phyloP scores from a whole-genome alignment of 2,797 vertebrate species.

The Masticophis lateralis region DNA sequence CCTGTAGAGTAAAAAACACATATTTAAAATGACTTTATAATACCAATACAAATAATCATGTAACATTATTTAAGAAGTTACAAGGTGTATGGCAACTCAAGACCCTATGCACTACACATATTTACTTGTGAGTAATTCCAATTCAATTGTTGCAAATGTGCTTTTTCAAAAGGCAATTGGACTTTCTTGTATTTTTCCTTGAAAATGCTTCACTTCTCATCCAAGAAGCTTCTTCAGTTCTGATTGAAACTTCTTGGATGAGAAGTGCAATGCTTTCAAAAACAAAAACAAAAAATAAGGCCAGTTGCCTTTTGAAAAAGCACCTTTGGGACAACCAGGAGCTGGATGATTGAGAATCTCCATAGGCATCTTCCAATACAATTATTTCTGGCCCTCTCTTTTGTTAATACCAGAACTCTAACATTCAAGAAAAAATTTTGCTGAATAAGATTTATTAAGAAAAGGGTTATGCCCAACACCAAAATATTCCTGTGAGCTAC shows the following conservation, averaged over 20 bases:
- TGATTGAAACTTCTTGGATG: neutral
- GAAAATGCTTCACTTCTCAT: neutral
- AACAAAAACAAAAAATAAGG: neutral
- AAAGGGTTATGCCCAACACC: neutral
- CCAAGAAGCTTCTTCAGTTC: neutral
- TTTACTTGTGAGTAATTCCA: neutral
- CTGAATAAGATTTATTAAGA: neutral
- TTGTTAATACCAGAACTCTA: neutral
- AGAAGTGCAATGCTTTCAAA: neutral
- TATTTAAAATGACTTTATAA: neutral
- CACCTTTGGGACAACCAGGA: neutral
- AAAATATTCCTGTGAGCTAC: neutral
- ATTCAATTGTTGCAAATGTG: neutral
- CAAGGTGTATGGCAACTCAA: neutral
- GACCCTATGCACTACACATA: neutral
- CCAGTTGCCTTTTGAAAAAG: neutral
- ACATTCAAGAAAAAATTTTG: neutral
- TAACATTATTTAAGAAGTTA: neutral
- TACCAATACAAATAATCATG: neutral
- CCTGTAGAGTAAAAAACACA: conserved; percentile 9
- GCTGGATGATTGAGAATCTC: neutral
- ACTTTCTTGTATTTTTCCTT: neutral
- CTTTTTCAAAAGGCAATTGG: neutral
- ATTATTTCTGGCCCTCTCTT: neutral
- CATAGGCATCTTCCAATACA: neutral